phyloP scores from a whole-genome alignment of 2,113 vertebrate species.

The Ammospiza nelsoni region DNA sequence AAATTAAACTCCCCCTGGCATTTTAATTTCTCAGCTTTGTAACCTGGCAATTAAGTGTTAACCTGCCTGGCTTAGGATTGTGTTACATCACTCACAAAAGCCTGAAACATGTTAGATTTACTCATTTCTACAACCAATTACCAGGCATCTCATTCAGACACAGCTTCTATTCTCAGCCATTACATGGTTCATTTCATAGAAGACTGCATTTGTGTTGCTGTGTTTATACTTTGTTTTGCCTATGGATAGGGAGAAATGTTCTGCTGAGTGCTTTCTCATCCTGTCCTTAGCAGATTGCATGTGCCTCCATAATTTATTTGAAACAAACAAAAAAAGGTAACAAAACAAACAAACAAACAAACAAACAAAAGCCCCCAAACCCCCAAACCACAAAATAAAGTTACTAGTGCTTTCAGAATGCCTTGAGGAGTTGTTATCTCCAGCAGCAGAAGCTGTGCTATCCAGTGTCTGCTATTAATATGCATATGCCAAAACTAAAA shows the following conservation, averaged over 20 bases:
- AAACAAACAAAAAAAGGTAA: neutral
- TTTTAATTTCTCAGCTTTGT: slow-evolving; percentile 15
- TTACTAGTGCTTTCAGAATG: neutral
- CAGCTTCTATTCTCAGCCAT: neutral
- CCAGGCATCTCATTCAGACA: neutral
- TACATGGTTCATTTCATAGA: neutral
- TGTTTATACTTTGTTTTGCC: neutral
- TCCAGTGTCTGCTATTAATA: neutral
- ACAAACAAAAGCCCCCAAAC: neutral
- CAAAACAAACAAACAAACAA: neutral
- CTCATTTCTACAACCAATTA: neutral
- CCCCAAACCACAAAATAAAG: neutral
- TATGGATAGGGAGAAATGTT: neutral
- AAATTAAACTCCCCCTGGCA: neutral
- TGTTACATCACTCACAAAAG: neutral
- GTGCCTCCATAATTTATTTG: neutral
- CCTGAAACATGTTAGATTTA: neutral
- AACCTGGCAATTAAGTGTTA: neutral
- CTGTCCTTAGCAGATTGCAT: neutral
- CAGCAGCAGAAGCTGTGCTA: neutral
- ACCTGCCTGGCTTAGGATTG: neutral
- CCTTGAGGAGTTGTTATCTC: neutral
- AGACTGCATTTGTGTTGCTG: neutral
- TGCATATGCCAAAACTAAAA: neutral
- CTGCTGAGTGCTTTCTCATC: neutral